A percentile compares a stretch with the other conserved stretches of the same genome.
Evolutionary conservation across 1,140 invertebrate species (phyloP).

Genomic region (Tigriopus japonicus): DNA sequence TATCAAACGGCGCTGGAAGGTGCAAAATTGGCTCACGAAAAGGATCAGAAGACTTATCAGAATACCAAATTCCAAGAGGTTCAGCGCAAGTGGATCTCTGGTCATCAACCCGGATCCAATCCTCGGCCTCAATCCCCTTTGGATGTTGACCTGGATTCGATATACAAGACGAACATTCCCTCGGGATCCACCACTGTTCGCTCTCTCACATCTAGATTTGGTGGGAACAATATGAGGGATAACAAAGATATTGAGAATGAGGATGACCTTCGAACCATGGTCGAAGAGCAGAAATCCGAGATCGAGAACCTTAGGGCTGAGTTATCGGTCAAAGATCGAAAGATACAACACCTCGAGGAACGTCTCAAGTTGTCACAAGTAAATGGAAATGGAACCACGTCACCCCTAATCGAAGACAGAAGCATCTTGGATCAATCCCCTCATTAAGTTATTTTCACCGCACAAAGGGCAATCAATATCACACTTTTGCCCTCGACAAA

Average conservation of each 20-base stretch:
- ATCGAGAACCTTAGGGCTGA: background rate
- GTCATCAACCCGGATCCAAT: background rate
- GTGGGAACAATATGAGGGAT: background rate
- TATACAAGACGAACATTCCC: background rate
- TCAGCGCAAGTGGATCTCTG: background rate
- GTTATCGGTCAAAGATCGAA: background rate
- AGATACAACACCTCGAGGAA: background rate
- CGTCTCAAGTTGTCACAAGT: background rate
- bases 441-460: no score
- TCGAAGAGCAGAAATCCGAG: background rate
- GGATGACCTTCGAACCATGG: background rate
- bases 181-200: background rate
- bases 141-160: background rate
- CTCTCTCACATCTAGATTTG: background rate
- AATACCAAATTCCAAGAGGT: conserved; percentile 9
- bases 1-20: background rate
- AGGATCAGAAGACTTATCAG: background rate
- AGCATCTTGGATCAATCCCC: no score
- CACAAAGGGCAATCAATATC: no score
- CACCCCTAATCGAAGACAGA: no score
- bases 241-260: background rate
- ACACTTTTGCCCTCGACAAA: no score
- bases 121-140: background rate
- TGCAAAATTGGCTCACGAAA: background rate
- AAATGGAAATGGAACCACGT: no score